phyloP scores from a whole-genome alignment of 2,797 vertebrate species.

The Chromis chromis region DNA sequence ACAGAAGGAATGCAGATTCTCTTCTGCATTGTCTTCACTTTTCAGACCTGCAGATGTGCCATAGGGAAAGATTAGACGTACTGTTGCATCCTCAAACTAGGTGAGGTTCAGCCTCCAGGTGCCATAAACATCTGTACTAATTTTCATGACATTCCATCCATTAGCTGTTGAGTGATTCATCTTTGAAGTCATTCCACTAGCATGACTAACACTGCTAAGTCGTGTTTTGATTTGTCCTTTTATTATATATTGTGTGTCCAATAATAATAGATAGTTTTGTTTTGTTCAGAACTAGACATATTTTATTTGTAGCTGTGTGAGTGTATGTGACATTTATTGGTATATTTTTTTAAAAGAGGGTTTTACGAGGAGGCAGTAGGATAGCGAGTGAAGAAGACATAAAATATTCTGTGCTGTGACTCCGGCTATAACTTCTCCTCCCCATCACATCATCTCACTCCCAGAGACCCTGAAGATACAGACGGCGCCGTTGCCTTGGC shows the following conservation, averaged over 20 bases:
- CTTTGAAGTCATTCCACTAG: too few species aligned
- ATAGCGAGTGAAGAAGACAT: conserved; percentile 25
- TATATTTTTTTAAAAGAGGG: conserved; percentile 1
- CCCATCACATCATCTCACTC: conserved; percentile 7
- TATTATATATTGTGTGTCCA: not conserved
- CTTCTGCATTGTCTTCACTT: too few species aligned
- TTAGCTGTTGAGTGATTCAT: not conserved
- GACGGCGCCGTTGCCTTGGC: conserved; percentile 1
- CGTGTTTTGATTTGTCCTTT: not conserved
- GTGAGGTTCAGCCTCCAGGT: not conserved
- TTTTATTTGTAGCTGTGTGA: not conserved
- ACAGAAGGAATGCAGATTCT: too few species aligned
- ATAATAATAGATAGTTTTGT: not conserved
- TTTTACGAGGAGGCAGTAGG: conserved; percentile 1
- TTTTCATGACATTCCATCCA: not conserved
- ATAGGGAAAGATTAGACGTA: not conserved
- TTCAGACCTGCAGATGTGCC: too few species aligned
- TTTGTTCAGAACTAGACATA: not conserved
- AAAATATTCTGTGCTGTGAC: conserved; percentile 32
- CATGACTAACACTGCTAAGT: too few species aligned
- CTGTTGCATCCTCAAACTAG: not conserved
- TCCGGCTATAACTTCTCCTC: conserved; percentile 35
- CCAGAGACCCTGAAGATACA: conserved; percentile 35
- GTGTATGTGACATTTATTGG: not conserved
- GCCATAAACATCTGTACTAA: not conserved